Base-by-base conservation (phyloP, 2,113 vertebrate species). In the Apteryx mantelli region DNA sequence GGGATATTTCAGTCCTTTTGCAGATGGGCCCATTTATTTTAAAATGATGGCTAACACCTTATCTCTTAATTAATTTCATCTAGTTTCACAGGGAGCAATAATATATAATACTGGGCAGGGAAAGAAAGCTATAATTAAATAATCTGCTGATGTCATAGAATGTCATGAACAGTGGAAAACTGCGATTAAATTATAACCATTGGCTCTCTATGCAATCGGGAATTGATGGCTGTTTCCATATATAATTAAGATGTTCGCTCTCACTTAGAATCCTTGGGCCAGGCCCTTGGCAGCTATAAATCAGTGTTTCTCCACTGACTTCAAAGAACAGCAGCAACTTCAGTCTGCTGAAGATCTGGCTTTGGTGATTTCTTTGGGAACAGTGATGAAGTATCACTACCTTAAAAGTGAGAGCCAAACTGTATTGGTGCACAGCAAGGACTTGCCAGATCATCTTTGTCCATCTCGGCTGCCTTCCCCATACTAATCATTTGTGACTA, bases 31-130 rank as follows among this genome's bases (percentile, higher is more conserved):
- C 86, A 60, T 83, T 95, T 53, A 71, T 91, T 83, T 96, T 9
- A 6, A 78, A 15, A 65, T 36, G 68, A 82, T 60, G n/a, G 17
- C 21, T 83, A 94, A 89, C 95, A 96, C 78, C 94, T 97, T 70
- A 80, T 55, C 94, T 90, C 95, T 96, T 92, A 95, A 93, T 93
- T 94, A 93, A 84, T 91, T 95, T 96, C 2, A 83, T 94, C 70
- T 87, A 87, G 13, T 56, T 85, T 91, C 76, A 94, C 81, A 96
- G 77, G 80, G 53, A 90, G 56, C 48, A 66, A 81, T 82, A 89
- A 58, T 30, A 50, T 85, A 71, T 63, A 52, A 81, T 15, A 30
- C 76, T 50, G 88, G 48, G 24, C 65, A 82, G 78, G 94, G 93
- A 71, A 95, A 52, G 80, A 91, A 92, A 88, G 22, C 46, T 60